Conservation (phyloP, 2,113 vertebrate species). For the Hystrix brachyura region DNA sequence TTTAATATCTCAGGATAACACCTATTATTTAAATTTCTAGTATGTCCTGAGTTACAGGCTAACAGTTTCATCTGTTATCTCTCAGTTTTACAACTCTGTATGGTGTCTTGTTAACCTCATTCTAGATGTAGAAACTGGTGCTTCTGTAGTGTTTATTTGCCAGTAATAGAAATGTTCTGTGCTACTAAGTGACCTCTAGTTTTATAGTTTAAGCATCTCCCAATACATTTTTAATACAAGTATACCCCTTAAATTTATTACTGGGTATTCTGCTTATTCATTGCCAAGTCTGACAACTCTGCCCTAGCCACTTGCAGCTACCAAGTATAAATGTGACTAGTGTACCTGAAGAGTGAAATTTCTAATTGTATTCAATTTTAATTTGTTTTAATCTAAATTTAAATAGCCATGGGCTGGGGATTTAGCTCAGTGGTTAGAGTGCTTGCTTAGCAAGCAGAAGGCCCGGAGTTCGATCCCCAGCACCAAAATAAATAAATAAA, state of each 20-base stretch:
- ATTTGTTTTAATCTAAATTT: background rate
- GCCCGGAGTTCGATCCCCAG: no score
- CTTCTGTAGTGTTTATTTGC: background rate
- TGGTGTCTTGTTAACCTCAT: background rate
- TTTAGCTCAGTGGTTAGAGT: no score
- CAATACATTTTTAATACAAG: background rate
- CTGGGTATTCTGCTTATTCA: background rate
- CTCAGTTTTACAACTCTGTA: background rate
- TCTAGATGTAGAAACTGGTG: background rate
- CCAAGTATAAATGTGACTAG: background rate
- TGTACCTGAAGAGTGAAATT: background rate
- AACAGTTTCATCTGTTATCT: background rate
- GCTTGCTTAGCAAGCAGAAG: no score
- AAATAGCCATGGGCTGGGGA: background rate
- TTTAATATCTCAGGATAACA: background rate
- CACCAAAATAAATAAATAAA: no score
- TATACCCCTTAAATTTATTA: background rate
- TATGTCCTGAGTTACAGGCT: background rate
- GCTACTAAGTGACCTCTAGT: background rate
- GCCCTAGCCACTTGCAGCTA: background rate
- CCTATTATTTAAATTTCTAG: constrained; percentile 15
- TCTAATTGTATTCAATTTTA: constrained; percentile 3
- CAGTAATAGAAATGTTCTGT: background rate
- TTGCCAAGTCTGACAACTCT: background rate
- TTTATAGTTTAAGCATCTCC: background rate